Evolutionary conservation across 1,140 invertebrate species (phyloP), one percentile per base, ranked within the genome.

Genomic region (Papilio helenus): DNA sequence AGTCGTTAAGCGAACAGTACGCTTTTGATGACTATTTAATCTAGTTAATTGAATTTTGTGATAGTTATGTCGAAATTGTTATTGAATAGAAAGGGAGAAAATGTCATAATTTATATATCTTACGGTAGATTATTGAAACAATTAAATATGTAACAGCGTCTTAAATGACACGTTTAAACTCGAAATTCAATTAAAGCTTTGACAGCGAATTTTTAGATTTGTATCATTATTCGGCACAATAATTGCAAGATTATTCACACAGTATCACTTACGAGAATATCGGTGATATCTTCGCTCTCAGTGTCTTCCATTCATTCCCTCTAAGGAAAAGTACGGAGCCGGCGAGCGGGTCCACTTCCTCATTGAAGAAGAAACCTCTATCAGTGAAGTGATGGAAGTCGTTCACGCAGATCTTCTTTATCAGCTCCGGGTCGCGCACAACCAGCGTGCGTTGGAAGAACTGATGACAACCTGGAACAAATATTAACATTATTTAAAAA

Each of bases 301-400:
- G 81, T 46, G 83, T 84, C 83, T 91, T 95, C 95, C 95, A 95
- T 83, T 94, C 93, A 23, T 91, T 89, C 0, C 94, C 95, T 58
- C 91, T 80, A 12, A 95, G 83, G 78, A 89, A 91, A 51, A 95
- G 87, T 14, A 95, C 88, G 16, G 93, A 93, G 3, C 89, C 93
- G 3, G 90, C 91, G 9, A 95, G 79, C 1, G 94, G 94, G 73
- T 95, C 94, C 71, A 90, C 81, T 20, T 94, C 88, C 83, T 92
- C 90, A 39, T 95, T 92, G 80, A 90, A 91, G 82, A 90, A 94
- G 86, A 95, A 92, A 4, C 95, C 91, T 58, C 95, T 86, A 79
- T 95, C 94, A 7, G 91, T 90, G 86, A 95, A 95, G 84, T 94
- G 82, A 26, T 89, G 83, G 88, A 95, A 95, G 87, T 96, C 95